Evolutionary conservation across 37 sponge, comb jelly and placozoan genomes (phyloP).

Genomic region (Chondrosia reniformis): DNA sequence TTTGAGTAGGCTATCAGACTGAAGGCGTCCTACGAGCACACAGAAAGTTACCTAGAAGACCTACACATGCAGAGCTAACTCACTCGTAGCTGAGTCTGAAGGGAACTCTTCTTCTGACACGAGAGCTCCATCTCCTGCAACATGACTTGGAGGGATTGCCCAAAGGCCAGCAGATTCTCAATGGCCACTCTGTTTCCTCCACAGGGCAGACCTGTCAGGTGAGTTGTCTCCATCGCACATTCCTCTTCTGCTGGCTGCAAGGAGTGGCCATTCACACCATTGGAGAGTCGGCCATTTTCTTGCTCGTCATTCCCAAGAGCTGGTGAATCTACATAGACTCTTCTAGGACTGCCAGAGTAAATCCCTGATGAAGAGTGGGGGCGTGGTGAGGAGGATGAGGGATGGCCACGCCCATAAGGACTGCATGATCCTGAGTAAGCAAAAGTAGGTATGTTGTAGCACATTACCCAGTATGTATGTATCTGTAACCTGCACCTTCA

Average conservation of each 20-base stretch:
- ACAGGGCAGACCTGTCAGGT: constrained; percentile 16
- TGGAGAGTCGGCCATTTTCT: constrained; percentile 1
- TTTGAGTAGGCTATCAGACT: constrained; percentile 92
- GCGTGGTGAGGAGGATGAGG: constrained; percentile 24
- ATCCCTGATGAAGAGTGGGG: not conserved
- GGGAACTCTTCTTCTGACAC: constrained; percentile 19
- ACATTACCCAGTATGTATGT: too few species aligned
- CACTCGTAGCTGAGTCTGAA: constrained; percentile 54
- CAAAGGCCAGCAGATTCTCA: constrained; percentile 69
- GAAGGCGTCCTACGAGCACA: constrained; percentile 80
- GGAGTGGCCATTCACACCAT: constrained; percentile 37
- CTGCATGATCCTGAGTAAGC: not conserved
- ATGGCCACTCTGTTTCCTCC: constrained; percentile 43
- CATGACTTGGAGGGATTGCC: constrained; percentile 62
- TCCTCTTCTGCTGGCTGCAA: not conserved
- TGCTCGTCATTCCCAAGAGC: too few species aligned
- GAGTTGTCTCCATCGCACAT: not conserved
- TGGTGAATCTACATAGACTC: not conserved
- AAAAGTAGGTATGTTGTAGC: not conserved
- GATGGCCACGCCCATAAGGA: too few species aligned
- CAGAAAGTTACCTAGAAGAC: not conserved
- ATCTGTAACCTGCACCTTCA: not conserved
- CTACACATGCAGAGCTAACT: not conserved
- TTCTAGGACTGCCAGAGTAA: not conserved
- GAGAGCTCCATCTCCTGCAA: constrained; percentile 4